Base-by-base conservation (phyloP, 2,797 vertebrate species). In the Argya squamiceps region DNA sequence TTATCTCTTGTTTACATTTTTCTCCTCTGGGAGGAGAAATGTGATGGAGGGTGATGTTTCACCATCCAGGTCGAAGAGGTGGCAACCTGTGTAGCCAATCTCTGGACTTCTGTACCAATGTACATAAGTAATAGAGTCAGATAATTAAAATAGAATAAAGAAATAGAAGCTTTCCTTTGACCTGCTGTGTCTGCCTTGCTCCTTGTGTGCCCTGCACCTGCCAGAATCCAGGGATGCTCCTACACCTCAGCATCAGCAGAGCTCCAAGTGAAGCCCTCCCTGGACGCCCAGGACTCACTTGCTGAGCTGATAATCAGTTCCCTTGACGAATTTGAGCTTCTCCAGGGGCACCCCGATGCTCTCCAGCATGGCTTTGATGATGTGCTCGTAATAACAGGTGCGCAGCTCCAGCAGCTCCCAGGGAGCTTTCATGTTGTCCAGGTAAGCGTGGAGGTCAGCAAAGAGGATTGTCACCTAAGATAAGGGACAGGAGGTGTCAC, bases 351-450 rank as follows among this genome's bases (percentile, higher is more conserved):
- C 99, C 0, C 98, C 98, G 5, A 99, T 99, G 97, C 99, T 99
- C 97, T 99, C 99, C 96, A 99, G 96, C 99, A 99, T 99, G 73
- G 99, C 99, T 95, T 99, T 99, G 97, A 99, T 99, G 53, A 99
- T 95, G 9, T 98, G 98, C 92, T 99, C 99, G 0, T 99, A 99
- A 92, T 99, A 99, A 39, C 98, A 98, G 29, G 99, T 99, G 80
- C 99, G 97, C 76, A 99, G 98, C 95, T 99, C 99, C 97, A 99
- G 98, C 93, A 99, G 98, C 92, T 99, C 99, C 99, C 99, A 99
- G 1, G 99, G 99, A 11, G 99, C 99, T 91, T 99, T 99, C 99
- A 99, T 99, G 97, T 99, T 99, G 98, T 99, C 99, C 12, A 99
- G 98, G 94, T 98, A 99, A 4, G 99, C 99, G 1, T 99, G 99